Conservation (phyloP, 2,888 invertebrate genomes). For the Trilocha varians region DNA sequence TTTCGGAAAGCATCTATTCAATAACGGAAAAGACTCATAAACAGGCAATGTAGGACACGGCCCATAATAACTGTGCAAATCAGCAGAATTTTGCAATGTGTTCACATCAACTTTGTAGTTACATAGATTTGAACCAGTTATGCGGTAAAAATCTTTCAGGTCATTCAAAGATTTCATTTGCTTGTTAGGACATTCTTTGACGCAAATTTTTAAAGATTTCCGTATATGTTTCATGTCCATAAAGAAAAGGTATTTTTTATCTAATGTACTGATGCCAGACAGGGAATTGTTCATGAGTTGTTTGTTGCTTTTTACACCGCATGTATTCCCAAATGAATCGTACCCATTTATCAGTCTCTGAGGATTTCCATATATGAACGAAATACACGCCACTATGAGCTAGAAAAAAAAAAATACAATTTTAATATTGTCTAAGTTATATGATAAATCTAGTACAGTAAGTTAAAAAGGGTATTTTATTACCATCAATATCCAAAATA, state of each 20-base stretch:
- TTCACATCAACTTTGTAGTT: conserved; percentile 78
- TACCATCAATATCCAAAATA: conserved; percentile 91
- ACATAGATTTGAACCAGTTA: conserved; percentile 84
- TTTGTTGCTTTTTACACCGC: conserved; percentile 86
- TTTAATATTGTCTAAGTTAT: neutral
- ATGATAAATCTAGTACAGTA: conserved; percentile 5
- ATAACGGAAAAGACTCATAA: conserved; percentile 81
- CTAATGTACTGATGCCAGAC: conserved; percentile 85
- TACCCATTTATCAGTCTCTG: conserved; percentile 90
- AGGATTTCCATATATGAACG: conserved; percentile 91
- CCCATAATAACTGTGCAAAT: conserved; percentile 70
- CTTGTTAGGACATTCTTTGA: conserved; percentile 86
- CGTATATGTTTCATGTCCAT: conserved; percentile 85
- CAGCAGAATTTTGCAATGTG: conserved; percentile 51
- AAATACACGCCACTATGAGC: conserved; percentile 89
- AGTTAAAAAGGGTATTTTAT: conserved; percentile 21
- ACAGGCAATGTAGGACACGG: conserved; percentile 88
- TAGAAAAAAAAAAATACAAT: conserved; percentile 34
- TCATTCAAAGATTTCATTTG: conserved; percentile 77
- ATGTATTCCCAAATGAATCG: conserved; percentile 96
- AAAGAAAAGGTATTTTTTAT: conserved; percentile 87
- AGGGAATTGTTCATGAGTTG: conserved; percentile 80
- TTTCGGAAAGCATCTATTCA: conserved; percentile 91
- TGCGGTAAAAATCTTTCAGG: conserved; percentile 79
- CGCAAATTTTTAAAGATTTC: conserved; percentile 89